Base-by-base conservation (phyloP, 2,888 invertebrate species). In the Trissonchulus sp. region DNA sequence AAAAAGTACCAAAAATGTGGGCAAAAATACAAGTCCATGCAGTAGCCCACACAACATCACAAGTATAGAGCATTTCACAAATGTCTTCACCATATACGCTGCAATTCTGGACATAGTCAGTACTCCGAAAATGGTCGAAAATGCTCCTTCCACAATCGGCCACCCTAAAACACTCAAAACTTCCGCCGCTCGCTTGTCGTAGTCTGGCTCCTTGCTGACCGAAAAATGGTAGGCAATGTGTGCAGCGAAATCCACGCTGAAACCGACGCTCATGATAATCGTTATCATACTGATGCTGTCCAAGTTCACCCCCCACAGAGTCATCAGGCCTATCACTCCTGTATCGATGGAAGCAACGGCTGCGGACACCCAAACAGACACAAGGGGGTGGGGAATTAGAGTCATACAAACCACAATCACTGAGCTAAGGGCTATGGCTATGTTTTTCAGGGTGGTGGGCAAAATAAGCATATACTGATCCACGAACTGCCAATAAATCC, bases 301-400 rank as follows among this genome's bases (percentile, higher is more conserved):
- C 75, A 96, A 88, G 83, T 93, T 94, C 3, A 96, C 94, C 80
- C 91, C 91, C 96, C 96, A 96, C 35, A 95, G 87, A 0, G 94
- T 92, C 95, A 96, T 96, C 87, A 94, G 95, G 8, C 95, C 95
- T 1, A 94, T 91, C 0, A 96, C 95, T 1, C 96, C 95, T 23
- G 91, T 87, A 85, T 95, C 95, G 79, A 96, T 95, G 18, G 94
- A 94, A 75, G 94, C 90, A 77, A 95, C 94, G 81, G 94, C 93
- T 83, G 95, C 91, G 1, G 94, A 94, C 0, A 96, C 94, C 94
- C 95, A 96, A 2, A 96, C 86, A 0, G 93, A 93, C 85, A 94
- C 95, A 34, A 93, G 87, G 1, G 93, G 89, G 83, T 94, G 93
- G 0, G 96, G 96, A 74, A 96, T 95, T 85, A 96, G 93, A 78